Conservation (phyloP, 2,888 invertebrate genomes). For the Chironomus riparius region DNA sequence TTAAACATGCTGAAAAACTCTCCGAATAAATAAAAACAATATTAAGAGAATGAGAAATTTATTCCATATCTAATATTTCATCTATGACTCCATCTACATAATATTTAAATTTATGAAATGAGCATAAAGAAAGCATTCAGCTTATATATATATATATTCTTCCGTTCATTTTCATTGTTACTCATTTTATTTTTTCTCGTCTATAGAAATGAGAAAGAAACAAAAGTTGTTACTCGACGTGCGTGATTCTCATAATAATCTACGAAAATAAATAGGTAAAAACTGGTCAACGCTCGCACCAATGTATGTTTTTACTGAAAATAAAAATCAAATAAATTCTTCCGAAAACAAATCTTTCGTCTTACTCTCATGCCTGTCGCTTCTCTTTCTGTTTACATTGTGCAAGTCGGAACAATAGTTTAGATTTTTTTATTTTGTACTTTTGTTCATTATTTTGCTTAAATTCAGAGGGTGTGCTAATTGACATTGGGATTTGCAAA, state of each 20-base stretch:
- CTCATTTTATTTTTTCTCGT: too few species aligned
- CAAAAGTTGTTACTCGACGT: not conserved
- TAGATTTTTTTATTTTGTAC: not conserved
- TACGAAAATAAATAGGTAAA: not conserved
- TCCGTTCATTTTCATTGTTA: not conserved
- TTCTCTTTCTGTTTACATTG: not conserved
- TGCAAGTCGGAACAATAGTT: not conserved
- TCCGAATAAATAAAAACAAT: too few species aligned
- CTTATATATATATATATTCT: not conserved
- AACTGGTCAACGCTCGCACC: not conserved
- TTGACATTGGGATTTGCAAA: too few species aligned
- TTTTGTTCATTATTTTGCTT: too few species aligned
- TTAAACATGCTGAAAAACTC: too few species aligned
- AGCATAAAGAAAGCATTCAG: not conserved
- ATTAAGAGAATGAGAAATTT: too few species aligned
- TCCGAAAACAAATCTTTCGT: not conserved
- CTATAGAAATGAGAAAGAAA: not conserved
- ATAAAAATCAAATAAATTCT: not conserved
- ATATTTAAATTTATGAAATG: not conserved
- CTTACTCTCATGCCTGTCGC: not conserved
- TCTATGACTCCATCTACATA: not conserved
- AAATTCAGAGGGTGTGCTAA: too few species aligned
- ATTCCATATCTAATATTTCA: not conserved
- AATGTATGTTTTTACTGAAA: not conserved
- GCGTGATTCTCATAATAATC: slow-evolving; percentile 3